phyloP scores from a whole-genome alignment of 2,113 vertebrate species.

The Apus apus region DNA sequence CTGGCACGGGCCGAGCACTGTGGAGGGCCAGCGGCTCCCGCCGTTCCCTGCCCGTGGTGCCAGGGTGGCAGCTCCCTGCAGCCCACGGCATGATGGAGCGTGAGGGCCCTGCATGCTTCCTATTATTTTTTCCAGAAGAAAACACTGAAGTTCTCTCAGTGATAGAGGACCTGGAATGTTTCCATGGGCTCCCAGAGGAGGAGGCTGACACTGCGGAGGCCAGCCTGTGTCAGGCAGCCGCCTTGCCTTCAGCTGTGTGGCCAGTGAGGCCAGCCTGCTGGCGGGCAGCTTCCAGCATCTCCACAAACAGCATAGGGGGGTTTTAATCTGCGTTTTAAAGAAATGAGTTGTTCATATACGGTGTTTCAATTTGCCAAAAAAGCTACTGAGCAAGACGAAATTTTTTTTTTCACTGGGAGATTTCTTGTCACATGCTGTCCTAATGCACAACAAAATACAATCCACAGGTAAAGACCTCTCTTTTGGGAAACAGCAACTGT shows the following conservation, averaged over 20 bases:
- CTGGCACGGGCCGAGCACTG: background rate
- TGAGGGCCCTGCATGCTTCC: rapidly evolving
- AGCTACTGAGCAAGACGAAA: background rate
- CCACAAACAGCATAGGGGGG: rapidly evolving
- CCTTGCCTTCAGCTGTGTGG: rapidly evolving
- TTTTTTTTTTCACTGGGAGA: background rate
- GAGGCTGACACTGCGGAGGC: background rate
- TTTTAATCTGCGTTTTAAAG: background rate
- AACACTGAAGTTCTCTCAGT: background rate
- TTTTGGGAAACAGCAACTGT: background rate
- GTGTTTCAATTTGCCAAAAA: background rate
- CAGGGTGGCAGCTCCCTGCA: background rate
- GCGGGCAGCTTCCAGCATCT: background rate
- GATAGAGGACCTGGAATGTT: background rate
- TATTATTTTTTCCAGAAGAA: background rate
- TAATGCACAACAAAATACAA: background rate
- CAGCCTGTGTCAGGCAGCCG: background rate
- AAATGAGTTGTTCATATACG: background rate
- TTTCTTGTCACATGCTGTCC: background rate
- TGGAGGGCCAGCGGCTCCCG: background rate
- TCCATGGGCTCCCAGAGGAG: background rate
- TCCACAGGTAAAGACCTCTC: background rate
- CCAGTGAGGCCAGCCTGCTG: background rate
- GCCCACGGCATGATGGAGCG: rapidly evolving
- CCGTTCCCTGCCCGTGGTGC: background rate